Base-by-base conservation (phyloP, 2,888 invertebrate genomes). In the Plusia festucae region DNA sequence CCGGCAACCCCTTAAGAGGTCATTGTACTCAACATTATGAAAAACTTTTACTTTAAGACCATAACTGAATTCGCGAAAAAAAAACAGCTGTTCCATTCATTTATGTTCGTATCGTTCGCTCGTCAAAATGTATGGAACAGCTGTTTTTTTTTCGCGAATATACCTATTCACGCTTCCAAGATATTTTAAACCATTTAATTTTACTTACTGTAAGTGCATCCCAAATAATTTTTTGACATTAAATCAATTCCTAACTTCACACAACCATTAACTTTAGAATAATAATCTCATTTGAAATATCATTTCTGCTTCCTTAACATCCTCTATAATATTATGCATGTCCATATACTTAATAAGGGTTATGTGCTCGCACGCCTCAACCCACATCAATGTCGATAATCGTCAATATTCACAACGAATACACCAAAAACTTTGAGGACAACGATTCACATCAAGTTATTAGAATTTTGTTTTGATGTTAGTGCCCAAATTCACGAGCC, bases 371-470 rank as follows among this genome's bases (percentile, higher is more conserved):
- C 40, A n/a, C 40, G 40, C 40, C 40, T 40, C 40, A 40, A 30
- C 40, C 40, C 40, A 40, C 40, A 6, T 40, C 40, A n/a, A 40
- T 40, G 40, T 40, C 40, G 40, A 40, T 40, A 40, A 40, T 40
- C 40, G 40, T 40, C n/a, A 40, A 40, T 40, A 40, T 40, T 40
- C 40, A 40, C 40, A 40, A 40, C 40, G 40, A 40, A 40, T 40
- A 40, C 40, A 40, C 40, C 40, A 6, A 40, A 40, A 16, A n/a
- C 32, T 51, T 34, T 52, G 59, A 32, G 34, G 24, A 52, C 18
- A 24, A 58, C n/a, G n/a, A n/a, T 20, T n/a, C 40, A 24, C 40
- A 40, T 52, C 52, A 53, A 53, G 40, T 53, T 53, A 27, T 52
- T 59, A 34, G 22, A 30, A 49, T 52, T 52, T 59, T 22, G 22